These are phyloP conservation scores for Parnassius mnemosyne DNA, from an alignment of 2,888 invertebrate species.

Conservation along the genomic window DNA sequence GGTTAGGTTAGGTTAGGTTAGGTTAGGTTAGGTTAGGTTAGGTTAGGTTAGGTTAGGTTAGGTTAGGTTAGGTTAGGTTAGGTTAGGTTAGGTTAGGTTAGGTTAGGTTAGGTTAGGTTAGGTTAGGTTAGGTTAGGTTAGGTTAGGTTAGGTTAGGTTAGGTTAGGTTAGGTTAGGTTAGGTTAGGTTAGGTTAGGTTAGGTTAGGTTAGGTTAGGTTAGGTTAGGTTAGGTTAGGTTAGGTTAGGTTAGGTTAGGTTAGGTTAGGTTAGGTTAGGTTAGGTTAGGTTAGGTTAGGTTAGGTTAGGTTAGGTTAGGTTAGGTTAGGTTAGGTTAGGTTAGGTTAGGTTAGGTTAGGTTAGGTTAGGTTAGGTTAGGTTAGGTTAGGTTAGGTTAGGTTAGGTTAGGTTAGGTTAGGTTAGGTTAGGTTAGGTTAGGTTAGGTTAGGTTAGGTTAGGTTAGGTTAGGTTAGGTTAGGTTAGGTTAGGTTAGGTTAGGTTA, in stretches of 20 bases:
- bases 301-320: conserved; percentile 19
- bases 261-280: conserved; percentile 23
- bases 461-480: conserved; percentile 4
- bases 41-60: conserved; percentile 28
- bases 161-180: conserved; percentile 31
- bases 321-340: conserved; percentile 23
- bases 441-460: conserved; percentile 7
- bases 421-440: conserved; percentile 24
- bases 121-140: conserved; percentile 24
- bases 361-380: conserved; percentile 21
- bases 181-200: conserved; percentile 34
- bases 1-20: conserved; percentile 16
- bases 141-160: conserved; percentile 22
- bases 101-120: conserved; percentile 21
- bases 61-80: conserved; percentile 14
- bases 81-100: conserved; percentile 24
- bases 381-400: conserved; percentile 23
- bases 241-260: conserved; percentile 23
- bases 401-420: conserved; percentile 22
- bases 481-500: conserved; percentile 4
- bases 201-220: conserved; percentile 31
- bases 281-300: conserved; percentile 21
- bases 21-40: conserved; percentile 30
- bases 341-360: conserved; percentile 23
- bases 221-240: conserved; percentile 28